phyloP scores from a whole-genome alignment of 1,140 invertebrate genomes.

The Melipona quadrifasciata region DNA sequence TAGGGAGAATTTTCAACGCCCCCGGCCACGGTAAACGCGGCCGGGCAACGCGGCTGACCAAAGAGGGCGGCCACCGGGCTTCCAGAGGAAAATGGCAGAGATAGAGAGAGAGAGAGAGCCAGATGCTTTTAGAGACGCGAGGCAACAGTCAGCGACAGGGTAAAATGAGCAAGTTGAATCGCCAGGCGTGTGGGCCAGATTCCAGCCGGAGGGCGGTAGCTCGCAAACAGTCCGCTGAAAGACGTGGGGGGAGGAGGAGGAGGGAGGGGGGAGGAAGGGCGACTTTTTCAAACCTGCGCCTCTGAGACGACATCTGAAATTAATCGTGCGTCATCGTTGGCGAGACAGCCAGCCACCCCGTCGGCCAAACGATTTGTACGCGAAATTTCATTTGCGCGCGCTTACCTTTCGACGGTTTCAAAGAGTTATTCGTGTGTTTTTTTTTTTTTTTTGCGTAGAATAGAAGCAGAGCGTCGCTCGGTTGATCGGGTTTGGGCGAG shows the following conservation, averaged over 20 bases:
- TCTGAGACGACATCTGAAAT: conserved; percentile 2
- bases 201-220: conserved; percentile 3
- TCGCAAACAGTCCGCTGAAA: conserved; percentile 38
- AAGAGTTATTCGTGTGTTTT: not conserved
- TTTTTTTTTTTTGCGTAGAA: not conserved
- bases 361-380: not conserved
- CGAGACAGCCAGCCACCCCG: not conserved
- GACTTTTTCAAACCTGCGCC: conserved; percentile 1
- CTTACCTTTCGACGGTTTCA: not conserved
- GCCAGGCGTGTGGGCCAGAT: not conserved
- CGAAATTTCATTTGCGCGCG: conserved; percentile 9
- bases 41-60: not conserved
- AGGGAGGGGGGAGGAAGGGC: no score
- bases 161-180: conserved; percentile 28
- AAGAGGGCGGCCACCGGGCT: no score
- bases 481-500: not conserved
- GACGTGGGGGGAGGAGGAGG: not conserved
- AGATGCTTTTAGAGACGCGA: not conserved
- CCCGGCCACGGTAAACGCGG: not conserved
- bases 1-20: not conserved
- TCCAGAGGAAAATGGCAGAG: not conserved
- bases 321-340: conserved; percentile 1
- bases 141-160: not conserved
- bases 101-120: not conserved
- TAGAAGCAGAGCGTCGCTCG: no score